Percentiles rank a stretch among this genome's conserved stretches.
These are phyloP conservation scores for Anoplophora glabripennis DNA, from an alignment of 1,140 invertebrate species.

Conservation along the genomic window DNA sequence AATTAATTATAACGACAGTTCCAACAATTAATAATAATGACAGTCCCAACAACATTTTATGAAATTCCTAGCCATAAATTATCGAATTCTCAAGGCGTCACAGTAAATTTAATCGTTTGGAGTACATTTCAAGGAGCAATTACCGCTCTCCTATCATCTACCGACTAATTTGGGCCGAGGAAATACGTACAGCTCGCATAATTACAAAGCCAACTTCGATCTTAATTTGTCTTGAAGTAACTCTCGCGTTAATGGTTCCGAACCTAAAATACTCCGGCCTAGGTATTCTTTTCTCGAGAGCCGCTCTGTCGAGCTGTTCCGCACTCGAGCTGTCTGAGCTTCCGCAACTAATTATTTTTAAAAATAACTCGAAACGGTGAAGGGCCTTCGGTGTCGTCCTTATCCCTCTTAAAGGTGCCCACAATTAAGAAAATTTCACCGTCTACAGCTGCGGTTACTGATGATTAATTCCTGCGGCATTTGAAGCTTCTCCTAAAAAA, in stretches of 20 bases:
- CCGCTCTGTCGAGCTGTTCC: conserved; percentile 1
- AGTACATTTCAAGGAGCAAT: conserved; percentile 9
- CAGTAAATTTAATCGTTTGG: too few species aligned
- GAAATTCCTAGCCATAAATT: too few species aligned
- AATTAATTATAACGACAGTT: too few species aligned
- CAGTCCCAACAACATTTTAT: too few species aligned
- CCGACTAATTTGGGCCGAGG: conserved; percentile 11
- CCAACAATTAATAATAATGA: too few species aligned
- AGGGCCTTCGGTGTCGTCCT: conserved; percentile 8
- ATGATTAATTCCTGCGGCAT: conserved; percentile 3
- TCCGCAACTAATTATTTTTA: conserved; percentile 41
- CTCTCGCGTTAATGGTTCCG: conserved; percentile 19
- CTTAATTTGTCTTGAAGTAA: conserved; percentile 33
- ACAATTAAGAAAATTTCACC: conserved; percentile 17
- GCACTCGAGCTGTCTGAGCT: conserved; percentile 26
- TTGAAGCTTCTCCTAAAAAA: too few species aligned
- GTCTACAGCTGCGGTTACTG: conserved; percentile 7
- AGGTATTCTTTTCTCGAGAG: conserved; percentile 15
- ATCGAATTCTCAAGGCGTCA: too few species aligned
- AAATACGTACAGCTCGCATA: conserved; percentile 11
- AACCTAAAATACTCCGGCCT: conserved; percentile 20
- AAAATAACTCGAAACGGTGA: conserved; percentile 26
- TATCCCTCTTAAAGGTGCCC: conserved; percentile 4
- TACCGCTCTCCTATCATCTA: conserved; percentile 1
- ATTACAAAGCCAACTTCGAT: conserved; percentile 25